phyloP scores from a whole-genome alignment of 2,797 vertebrate species.

The Rallus crepitans region DNA sequence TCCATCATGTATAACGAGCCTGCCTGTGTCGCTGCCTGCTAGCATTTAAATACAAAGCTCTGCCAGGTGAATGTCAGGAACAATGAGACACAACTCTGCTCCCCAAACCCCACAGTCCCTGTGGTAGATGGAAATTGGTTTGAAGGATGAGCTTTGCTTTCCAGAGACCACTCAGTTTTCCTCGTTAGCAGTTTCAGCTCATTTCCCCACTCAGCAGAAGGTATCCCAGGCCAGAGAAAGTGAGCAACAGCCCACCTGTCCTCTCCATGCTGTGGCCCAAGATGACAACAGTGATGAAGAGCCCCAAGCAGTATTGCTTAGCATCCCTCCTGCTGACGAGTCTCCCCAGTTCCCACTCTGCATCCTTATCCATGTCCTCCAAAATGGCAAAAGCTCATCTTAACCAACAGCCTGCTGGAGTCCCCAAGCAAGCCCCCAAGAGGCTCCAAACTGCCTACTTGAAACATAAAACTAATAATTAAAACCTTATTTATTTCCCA shows the following conservation, averaged over 20 bases:
- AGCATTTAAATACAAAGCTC: not conserved
- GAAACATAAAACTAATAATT: not conserved
- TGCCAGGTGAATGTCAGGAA: slow-evolving; percentile 29
- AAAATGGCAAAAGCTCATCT: not conserved
- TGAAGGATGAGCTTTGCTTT: not conserved
- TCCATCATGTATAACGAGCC: slow-evolving; percentile 27
- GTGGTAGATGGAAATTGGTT: not conserved
- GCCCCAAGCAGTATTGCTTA: accelerated
- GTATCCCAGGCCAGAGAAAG: not conserved
- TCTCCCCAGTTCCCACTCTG: not conserved
- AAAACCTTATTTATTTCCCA: not conserved
- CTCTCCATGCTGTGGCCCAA: not conserved
- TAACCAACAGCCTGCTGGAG: accelerated
- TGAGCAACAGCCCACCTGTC: not conserved
- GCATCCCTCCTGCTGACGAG: not conserved
- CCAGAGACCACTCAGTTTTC: not conserved
- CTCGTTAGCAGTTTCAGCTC: not conserved
- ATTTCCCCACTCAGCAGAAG: not conserved
- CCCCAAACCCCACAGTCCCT: not conserved
- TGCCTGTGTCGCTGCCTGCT: not conserved
- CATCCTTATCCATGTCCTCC: accelerated
- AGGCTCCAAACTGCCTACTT: accelerated
- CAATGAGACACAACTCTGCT: not conserved
- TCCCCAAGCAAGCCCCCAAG: not conserved
- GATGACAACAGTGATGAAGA: not conserved